Percentiles rank a stretch among this genome's conserved stretches.
These are phyloP conservation scores for Indicator maculatus DNA, from an alignment of 2,113 vertebrate genomes.

Conservation along the genomic window DNA sequence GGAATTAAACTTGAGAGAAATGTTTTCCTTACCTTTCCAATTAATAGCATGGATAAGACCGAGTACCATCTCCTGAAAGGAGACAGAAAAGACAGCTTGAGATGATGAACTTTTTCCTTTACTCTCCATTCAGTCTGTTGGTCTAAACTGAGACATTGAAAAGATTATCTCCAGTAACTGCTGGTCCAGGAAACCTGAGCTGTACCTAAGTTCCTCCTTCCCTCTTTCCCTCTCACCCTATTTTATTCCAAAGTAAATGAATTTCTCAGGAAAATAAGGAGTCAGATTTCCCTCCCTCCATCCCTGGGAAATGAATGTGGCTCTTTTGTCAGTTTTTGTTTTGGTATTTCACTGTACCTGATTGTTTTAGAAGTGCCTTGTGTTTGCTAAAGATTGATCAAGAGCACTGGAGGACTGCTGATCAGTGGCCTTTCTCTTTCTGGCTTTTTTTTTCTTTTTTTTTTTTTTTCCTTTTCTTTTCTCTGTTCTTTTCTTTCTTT, in stretches of 20 bases:
- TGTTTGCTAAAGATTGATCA: conserved; percentile 73
- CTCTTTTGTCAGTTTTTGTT: conserved; percentile 57
- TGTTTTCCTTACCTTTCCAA: conserved; percentile 56
- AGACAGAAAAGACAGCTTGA: conserved; percentile 35
- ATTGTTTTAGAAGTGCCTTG: conserved; percentile 77
- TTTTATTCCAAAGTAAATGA: conserved; percentile 63
- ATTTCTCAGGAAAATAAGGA: conserved; percentile 68
- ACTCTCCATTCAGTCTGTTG: conserved; percentile 20
- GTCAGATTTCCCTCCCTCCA: conserved; percentile 32
- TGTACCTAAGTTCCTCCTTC: conserved; percentile 36
- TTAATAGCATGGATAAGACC: conserved; percentile 27
- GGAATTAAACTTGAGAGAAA: conserved; percentile 59
- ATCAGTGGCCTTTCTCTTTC: conserved; percentile 77
- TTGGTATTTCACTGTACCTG: conserved; percentile 33
- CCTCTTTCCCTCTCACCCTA: neutral
- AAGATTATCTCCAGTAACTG: conserved; percentile 23
- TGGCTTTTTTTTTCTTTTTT: conserved; percentile 34
- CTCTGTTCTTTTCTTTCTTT: conserved; percentile 29
- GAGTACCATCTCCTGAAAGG: conserved; percentile 5
- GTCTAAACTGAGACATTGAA: conserved; percentile 48
- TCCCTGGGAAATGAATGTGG: conserved; percentile 42
- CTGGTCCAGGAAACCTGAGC: conserved; percentile 48
- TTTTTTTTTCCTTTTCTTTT: neutral
- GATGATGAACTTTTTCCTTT: conserved; percentile 58
- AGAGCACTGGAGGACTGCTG: conserved; percentile 70